phyloP scores from a whole-genome alignment of 2,797 vertebrate genomes.

The Arctocebus calabarensis region DNA sequence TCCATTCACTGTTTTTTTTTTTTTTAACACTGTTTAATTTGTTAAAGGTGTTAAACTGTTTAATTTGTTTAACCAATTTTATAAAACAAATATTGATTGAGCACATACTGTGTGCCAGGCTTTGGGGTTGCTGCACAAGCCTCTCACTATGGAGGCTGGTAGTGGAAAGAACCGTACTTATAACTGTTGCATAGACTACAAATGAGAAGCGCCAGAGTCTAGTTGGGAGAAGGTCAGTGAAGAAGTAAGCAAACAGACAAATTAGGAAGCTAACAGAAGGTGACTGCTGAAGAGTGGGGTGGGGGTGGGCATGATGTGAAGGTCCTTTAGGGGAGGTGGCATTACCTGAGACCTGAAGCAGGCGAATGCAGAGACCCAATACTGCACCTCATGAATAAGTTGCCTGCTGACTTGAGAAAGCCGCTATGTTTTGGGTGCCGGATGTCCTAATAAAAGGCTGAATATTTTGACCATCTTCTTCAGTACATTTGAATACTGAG shows the following conservation, averaged over 20 bases:
- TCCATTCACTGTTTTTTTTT: not conserved
- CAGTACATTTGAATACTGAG: not conserved
- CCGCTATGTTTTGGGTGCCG: not conserved
- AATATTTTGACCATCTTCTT: slow-evolving; percentile 16
- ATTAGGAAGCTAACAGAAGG: not conserved
- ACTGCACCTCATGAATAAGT: not conserved
- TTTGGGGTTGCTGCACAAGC: not conserved
- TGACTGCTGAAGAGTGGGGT: not conserved
- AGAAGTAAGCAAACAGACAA: not conserved
- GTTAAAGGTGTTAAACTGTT: not conserved
- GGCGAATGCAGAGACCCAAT: not conserved
- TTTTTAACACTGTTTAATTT: not conserved
- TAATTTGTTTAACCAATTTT: slow-evolving; percentile 18
- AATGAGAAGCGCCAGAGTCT: not conserved
- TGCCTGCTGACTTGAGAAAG: not conserved
- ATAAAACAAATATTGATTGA: not conserved
- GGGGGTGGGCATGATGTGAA: not conserved
- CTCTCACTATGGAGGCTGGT: not conserved
- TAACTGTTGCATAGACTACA: not conserved
- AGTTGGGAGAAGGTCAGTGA: not conserved
- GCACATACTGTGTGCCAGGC: not conserved
- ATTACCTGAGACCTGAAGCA: not conserved
- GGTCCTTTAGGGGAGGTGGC: not conserved
- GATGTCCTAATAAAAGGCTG: not conserved
- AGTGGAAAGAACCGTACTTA: not conserved